These are phyloP conservation scores for Lagodon rhomboides DNA, from an alignment of 2,797 vertebrate species.

Conservation along the genomic window DNA sequence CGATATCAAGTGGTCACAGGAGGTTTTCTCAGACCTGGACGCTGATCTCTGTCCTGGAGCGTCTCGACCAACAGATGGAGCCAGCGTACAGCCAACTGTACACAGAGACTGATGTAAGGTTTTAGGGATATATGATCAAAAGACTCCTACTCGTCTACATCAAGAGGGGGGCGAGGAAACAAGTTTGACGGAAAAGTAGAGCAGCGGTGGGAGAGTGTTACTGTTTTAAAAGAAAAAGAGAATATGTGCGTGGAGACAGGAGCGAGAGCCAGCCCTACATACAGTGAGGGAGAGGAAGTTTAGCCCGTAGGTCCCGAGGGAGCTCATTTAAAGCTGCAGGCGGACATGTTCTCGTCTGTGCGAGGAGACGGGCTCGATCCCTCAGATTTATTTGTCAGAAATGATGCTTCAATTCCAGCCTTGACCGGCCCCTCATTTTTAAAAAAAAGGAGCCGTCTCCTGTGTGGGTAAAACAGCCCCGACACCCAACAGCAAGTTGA, in stretches of 20 bases:
- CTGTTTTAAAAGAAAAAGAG: constrained; percentile 13
- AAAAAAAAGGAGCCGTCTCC: constrained; percentile 16
- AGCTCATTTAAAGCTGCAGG: constrained; percentile 60
- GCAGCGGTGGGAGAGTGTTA: constrained; percentile 40
- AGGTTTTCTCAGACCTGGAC: constrained; percentile 45
- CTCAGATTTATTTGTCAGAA: constrained; percentile 40
- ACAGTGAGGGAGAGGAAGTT: constrained; percentile 37
- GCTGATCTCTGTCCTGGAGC: constrained; percentile 36
- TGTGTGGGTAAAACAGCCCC: constrained; percentile 2
- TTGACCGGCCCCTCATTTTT: constrained; percentile 27
- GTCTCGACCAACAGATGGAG: constrained; percentile 76
- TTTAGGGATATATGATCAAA: constrained; percentile 49
- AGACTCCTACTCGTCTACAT: constrained; percentile 48
- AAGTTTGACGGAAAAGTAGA: constrained; percentile 46
- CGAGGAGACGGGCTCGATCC: constrained; percentile 48
- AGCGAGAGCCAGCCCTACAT: constrained; percentile 4
- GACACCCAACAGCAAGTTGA: background rate
- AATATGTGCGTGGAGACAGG: constrained; percentile 11
- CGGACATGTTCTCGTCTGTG: constrained; percentile 25
- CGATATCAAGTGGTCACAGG: constrained; percentile 51
- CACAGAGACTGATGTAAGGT: background rate
- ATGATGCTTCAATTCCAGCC: constrained; percentile 19
- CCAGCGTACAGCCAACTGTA: constrained; percentile 50
- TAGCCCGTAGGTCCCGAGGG: constrained; percentile 17
- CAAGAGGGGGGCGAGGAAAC: constrained; percentile 16